Conservation (phyloP, 2,797 vertebrate species). For the Lagodon rhomboides region DNA sequence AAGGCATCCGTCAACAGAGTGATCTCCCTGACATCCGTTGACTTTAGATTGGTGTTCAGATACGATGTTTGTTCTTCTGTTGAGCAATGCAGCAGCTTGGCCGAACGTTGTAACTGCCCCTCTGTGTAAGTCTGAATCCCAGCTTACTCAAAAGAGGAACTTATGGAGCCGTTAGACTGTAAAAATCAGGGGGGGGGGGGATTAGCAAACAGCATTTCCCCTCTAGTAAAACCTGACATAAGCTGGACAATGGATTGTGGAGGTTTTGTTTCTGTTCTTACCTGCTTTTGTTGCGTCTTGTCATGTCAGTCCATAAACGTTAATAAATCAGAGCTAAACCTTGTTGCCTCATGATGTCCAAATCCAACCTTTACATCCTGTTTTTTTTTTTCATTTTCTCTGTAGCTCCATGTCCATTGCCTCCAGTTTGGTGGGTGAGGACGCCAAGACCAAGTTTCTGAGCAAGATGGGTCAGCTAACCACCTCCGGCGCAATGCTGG, state of each 20-base stretch:
- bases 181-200: slow-evolving; percentile 58
- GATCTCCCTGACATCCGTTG: background rate
- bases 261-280: background rate
- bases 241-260: background rate
- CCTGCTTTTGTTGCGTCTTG: background rate
- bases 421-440: slow-evolving; percentile 97
- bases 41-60: background rate
- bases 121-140: background rate
- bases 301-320: background rate
- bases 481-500: slow-evolving; percentile 98
- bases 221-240: slow-evolving; percentile 14
- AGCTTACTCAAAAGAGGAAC: slow-evolving; percentile 77
- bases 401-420: slow-evolving; percentile 96
- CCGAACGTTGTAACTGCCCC: slow-evolving; percentile 32
- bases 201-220: slow-evolving; percentile 58
- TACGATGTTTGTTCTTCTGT: slow-evolving; percentile 50
- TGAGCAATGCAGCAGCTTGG: slow-evolving; percentile 46
- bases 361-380: rapidly evolving
- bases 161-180: slow-evolving; percentile 71
- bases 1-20: background rate
- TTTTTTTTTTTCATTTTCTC: background rate
- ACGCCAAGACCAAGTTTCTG: slow-evolving; percentile 99
- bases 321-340: background rate
- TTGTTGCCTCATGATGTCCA: background rate
- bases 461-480: slow-evolving; percentile 99